phyloP scores from a whole-genome alignment of 2,113 vertebrate genomes.

The Syrmaticus mikado region DNA sequence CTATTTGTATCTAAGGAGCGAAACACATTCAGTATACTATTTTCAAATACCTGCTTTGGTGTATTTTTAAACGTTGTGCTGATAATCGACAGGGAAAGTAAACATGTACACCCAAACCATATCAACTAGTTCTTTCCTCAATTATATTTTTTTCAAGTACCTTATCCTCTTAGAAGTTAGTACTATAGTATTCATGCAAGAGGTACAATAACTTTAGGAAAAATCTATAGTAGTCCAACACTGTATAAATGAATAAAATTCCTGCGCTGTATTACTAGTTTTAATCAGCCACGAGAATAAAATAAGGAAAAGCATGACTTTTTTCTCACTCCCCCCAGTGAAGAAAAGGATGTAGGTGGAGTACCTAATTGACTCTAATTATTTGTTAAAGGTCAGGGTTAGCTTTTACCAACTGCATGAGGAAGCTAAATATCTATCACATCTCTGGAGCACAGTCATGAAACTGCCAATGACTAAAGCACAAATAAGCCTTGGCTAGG shows the following conservation, averaged over 20 bases:
- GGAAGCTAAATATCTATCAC: constrained; percentile 50
- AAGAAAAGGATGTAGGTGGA: not conserved
- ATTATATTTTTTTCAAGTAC: not conserved
- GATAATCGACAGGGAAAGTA: not conserved
- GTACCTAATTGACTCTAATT: constrained; percentile 39
- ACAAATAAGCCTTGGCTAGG: constrained; percentile 38
- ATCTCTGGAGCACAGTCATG: constrained; percentile 42
- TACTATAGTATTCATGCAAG: not conserved
- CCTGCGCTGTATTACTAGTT: not conserved
- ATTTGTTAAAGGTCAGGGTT: constrained; percentile 62
- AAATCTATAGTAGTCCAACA: not conserved
- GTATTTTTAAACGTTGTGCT: not conserved
- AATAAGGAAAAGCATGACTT: not conserved
- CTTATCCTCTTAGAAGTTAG: not conserved
- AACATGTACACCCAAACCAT: not conserved
- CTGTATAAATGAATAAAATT: not conserved
- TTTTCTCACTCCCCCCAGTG: rapidly evolving
- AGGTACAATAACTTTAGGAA: not conserved
- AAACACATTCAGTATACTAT: not conserved
- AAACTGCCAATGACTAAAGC: constrained; percentile 35
- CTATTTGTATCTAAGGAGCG: not conserved
- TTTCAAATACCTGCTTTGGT: not conserved
- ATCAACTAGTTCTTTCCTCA: not conserved
- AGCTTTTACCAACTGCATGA: constrained; percentile 18
- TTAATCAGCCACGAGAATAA: not conserved